These are phyloP conservation scores for Pteropus alecto DNA, from an alignment of 2,113 vertebrate genomes.

Conservation along the genomic window DNA sequence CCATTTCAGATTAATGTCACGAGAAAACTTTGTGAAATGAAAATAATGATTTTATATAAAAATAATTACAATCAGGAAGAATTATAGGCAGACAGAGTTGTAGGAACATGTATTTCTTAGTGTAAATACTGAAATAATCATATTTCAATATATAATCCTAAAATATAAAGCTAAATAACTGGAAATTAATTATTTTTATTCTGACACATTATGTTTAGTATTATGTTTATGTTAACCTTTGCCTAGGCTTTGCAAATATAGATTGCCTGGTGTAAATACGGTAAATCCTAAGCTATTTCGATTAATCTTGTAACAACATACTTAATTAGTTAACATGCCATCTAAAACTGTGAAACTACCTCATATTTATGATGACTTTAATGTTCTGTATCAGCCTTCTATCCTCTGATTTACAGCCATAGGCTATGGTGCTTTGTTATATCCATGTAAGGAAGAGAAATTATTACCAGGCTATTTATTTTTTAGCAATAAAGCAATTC, in stretches of 20 bases:
- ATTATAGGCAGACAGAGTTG: background rate
- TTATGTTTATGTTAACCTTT: conserved; percentile 36
- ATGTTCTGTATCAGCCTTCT: background rate
- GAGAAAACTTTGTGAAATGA: background rate
- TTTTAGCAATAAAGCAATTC: conserved; percentile 16
- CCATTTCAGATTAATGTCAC: background rate
- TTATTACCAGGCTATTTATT: background rate
- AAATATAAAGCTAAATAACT: background rate
- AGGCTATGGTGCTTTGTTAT: background rate
- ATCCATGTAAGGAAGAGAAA: background rate
- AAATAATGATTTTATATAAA: background rate
- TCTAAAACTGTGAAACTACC: background rate
- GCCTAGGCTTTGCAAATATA: background rate
- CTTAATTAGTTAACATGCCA: conserved; percentile 25
- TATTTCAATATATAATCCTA: background rate
- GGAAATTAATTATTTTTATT: conserved; percentile 2
- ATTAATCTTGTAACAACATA: conserved; percentile 31
- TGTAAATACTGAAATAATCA: background rate
- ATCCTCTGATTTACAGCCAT: background rate
- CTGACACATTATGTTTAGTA: background rate
- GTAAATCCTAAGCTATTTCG: conserved; percentile 33
- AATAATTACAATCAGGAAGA: background rate
- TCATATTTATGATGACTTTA: conserved; percentile 22
- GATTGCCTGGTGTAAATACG: background rate
- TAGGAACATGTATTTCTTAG: background rate